These are phyloP conservation scores for Xestia rhomboidea DNA, from an alignment of 2,888 invertebrate species.

Conservation along the genomic window DNA sequence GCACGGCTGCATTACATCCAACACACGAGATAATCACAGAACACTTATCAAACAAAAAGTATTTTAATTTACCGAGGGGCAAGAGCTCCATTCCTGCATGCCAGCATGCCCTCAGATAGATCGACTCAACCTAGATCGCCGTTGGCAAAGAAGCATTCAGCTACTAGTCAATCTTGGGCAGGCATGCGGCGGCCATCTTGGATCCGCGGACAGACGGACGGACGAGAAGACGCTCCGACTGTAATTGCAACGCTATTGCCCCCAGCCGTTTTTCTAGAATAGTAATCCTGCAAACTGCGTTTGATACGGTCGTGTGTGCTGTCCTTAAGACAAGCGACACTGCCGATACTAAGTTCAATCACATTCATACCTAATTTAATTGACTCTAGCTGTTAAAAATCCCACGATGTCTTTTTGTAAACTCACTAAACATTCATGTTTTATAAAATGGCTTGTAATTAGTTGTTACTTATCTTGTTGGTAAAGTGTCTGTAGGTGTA, in stretches of 20 bases:
- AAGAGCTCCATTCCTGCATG: constrained; percentile 82
- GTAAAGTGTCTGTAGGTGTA: constrained; percentile 44
- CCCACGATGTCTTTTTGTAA: constrained; percentile 25
- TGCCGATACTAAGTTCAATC: constrained; percentile 36
- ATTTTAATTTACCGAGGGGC: constrained; percentile 86
- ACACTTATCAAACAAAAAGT: constrained; percentile 86
- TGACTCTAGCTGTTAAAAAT: constrained; percentile 23
- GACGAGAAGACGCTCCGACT: constrained; percentile 82
- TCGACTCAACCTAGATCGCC: constrained; percentile 85
- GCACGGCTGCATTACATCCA: constrained; percentile 75
- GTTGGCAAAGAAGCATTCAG: constrained; percentile 85
- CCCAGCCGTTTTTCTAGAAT: constrained; percentile 85
- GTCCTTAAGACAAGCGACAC: constrained; percentile 31
- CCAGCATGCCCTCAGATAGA: constrained; percentile 82
- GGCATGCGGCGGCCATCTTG: constrained; percentile 89
- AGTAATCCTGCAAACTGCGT: constrained; percentile 73
- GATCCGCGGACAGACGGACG: constrained; percentile 81
- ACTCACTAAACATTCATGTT: constrained; percentile 37
- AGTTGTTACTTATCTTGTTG: constrained; percentile 46
- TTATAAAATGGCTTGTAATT: constrained; percentile 37
- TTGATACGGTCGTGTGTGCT: constrained; percentile 65
- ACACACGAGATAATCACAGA: constrained; percentile 79
- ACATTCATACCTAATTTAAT: constrained; percentile 37
- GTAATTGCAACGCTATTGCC: constrained; percentile 88
- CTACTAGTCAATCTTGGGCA: constrained; percentile 89